phyloP scores from a whole-genome alignment of 2,888 invertebrate genomes.

The Shargacucullia verbasci region DNA sequence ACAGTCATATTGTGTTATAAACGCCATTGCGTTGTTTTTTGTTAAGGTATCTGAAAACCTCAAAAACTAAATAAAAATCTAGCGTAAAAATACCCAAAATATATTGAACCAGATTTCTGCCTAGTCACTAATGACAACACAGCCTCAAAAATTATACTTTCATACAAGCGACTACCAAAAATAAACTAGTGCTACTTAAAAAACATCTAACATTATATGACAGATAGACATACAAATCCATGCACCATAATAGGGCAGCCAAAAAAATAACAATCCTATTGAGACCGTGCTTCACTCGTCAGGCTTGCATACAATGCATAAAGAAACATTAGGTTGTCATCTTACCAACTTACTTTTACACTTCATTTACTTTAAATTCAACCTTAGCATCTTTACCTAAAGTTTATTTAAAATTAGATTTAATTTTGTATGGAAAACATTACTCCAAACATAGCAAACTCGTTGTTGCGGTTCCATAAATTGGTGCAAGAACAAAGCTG shows the following conservation, averaged over 20 bases:
- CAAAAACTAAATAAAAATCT: too few relatives aligned
- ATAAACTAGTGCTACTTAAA: slow-evolving; percentile 55
- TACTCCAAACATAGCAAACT: slow-evolving; percentile 49
- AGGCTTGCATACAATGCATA: slow-evolving; percentile 71
- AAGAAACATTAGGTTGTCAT: slow-evolving; percentile 59
- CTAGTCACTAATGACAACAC: slow-evolving; percentile 34
- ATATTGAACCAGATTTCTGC: slow-evolving; percentile 5
- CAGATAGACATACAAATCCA: slow-evolving; percentile 58
- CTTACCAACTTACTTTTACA: slow-evolving; percentile 32
- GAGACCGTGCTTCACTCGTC: slow-evolving; percentile 51
- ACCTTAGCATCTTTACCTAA: slow-evolving; percentile 31
- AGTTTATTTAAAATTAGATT: slow-evolving; percentile 5
- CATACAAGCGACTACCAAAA: slow-evolving; percentile 56
- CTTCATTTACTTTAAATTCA: slow-evolving; percentile 20
- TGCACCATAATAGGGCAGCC: slow-evolving; percentile 60
- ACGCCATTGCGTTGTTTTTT: too few relatives aligned
- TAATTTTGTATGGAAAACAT: slow-evolving; percentile 56
- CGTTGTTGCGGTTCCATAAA: slow-evolving; percentile 21
- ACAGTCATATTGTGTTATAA: too few relatives aligned
- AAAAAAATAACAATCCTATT: slow-evolving; percentile 61
- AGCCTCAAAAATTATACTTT: slow-evolving; percentile 50
- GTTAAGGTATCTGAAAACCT: too few relatives aligned
- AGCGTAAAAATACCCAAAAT: too few relatives aligned
- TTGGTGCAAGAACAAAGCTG: slow-evolving; percentile 34
- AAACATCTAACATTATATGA: slow-evolving; percentile 52